Evolutionary conservation across 2,113 vertebrate species (phyloP), one percentile per base, ranked within the genome.

Genomic region (Colinus virginianus): DNA sequence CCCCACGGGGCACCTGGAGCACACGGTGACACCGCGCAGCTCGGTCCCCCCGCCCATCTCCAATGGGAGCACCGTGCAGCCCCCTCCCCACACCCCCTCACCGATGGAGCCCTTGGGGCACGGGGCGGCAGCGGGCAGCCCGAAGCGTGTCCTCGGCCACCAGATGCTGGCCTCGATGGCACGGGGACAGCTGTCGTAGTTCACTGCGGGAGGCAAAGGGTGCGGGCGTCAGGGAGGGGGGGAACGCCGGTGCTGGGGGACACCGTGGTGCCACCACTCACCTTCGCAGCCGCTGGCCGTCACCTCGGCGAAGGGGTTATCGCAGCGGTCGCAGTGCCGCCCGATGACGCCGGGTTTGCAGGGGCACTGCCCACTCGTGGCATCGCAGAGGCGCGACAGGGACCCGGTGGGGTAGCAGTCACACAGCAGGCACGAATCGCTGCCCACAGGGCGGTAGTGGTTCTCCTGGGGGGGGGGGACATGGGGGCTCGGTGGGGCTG

Each of bases 271-370:
- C 76, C 10, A 26, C 32, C 30, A 69, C 98, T 78, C 74, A 99
- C 99, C 99, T 98, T 99, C 99, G 4, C 99, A 99, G 95, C 99
- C 99, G 0, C 97, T 98, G 51, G 97, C 88, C 3, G 99, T 99
- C 68, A 99, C 99, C 96, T 99, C 99, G 2, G 99, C 99, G 4
- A 99, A 99, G 16, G 99, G 99, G 94, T 99, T 99, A 96, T 99
- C 99, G 19, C 99, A 99, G 95, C 92, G 98, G 95, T 99, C 98
- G 49, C 99, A 99, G 96, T 98, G 99, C 9, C 97, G 98, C 6
- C 99, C 99, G 10, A 99, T 99, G 93, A 99, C 99, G 0, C 99
- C 99, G 0, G 99, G 97, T 87, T 99, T 99, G 96, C 99, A 99
- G 56, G 98, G 98, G 42, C 99, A 99, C 96, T 98, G 98, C 53